Evolutionary conservation across 2,888 invertebrate genomes (phyloP).

Genomic region (Morinoia aosen): DNA sequence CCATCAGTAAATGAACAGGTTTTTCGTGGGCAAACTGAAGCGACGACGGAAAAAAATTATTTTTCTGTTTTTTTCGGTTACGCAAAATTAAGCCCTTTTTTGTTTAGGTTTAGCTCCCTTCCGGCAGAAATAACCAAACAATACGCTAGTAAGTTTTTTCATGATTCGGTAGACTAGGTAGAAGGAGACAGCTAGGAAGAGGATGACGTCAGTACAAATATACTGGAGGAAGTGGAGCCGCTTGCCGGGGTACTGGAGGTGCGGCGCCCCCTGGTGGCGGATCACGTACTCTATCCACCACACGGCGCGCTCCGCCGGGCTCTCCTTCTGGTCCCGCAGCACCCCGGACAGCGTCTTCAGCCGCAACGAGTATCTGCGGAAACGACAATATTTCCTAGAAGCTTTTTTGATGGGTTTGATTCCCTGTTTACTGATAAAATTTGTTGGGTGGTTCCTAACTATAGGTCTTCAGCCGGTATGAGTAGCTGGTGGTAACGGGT

Average conservation of each 20-base stretch:
- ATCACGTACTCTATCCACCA: constrained; percentile 60
- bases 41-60: too few relatives aligned
- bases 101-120: too few relatives aligned
- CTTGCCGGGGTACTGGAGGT: constrained; percentile 19
- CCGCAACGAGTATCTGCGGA: neutral
- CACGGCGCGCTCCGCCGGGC: constrained; percentile 54
- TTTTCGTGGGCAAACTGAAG: too few relatives aligned
- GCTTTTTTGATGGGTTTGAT: too few relatives aligned
- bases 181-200: constrained; percentile 7
- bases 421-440: too few relatives aligned
- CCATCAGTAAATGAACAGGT: too few relatives aligned
- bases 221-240: constrained; percentile 59
- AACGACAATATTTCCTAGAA: too few relatives aligned
- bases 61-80: too few relatives aligned
- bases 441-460: too few relatives aligned
- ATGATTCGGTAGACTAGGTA: constrained; percentile 1
- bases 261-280: constrained; percentile 45
- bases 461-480: too few relatives aligned
- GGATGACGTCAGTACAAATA: constrained; percentile 50
- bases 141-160: neutral
- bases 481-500: too few relatives aligned
- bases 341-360: constrained; percentile 35
- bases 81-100: too few relatives aligned
- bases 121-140: neutral
- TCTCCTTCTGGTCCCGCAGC: constrained; percentile 54